Evolutionary conservation across 2,888 invertebrate species (phyloP).

Genomic region (Morpho deidamia): DNA sequence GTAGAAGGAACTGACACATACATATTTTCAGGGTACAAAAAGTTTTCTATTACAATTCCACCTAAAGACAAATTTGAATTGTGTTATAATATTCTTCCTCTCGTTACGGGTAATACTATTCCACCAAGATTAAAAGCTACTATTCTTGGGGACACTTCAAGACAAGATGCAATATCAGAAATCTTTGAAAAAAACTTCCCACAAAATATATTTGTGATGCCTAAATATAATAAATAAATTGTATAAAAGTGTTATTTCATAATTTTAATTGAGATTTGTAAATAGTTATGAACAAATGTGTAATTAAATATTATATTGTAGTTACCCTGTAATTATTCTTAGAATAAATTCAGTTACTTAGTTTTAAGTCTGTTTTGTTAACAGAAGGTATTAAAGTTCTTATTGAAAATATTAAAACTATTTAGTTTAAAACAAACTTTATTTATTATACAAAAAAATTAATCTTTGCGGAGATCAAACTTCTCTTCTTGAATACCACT

Average conservation of each 20-base stretch:
- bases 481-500: constrained; percentile 87
- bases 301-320: constrained; percentile 58
- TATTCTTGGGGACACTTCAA: constrained; percentile 58
- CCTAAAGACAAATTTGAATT: constrained; percentile 80
- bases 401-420: constrained; percentile 29
- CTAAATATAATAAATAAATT: constrained; percentile 65
- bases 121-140: constrained; percentile 80
- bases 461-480: constrained; percentile 93
- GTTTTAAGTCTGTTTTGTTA: constrained; percentile 37
- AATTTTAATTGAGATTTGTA: constrained; percentile 49
- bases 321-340: constrained; percentile 59
- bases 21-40: constrained; percentile 97
- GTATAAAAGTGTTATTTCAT: constrained; percentile 29
- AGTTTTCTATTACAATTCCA: constrained; percentile 81
- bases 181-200: constrained; percentile 73
- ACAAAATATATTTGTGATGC: constrained; percentile 73
- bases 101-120: constrained; percentile 85
- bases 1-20: constrained; percentile 94
- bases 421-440: constrained; percentile 29
- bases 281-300: constrained; percentile 63
- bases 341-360: constrained; percentile 63
- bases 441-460: constrained; percentile 48
- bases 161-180: constrained; percentile 60
- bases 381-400: constrained; percentile 21
- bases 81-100: constrained; percentile 88